Evolutionary conservation across 2,888 invertebrate species (phyloP), one percentile per base, ranked within the genome.

Genomic region (Leptinotarsa juncta): DNA sequence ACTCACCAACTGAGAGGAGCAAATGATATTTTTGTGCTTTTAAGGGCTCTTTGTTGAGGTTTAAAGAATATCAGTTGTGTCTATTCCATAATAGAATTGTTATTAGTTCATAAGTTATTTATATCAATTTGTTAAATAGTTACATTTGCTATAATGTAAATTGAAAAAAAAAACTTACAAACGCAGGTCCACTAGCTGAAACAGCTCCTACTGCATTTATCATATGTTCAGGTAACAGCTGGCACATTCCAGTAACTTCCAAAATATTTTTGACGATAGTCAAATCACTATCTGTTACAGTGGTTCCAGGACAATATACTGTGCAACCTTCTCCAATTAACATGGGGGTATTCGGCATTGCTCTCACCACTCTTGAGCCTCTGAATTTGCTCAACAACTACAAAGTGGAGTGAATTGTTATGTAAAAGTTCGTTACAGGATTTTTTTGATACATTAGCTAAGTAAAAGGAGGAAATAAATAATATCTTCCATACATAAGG

Each of bases 321-420:
- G 92, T 92, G 50, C 91, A 91, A 0, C 95, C 95, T 71, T 92
- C 92, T 4, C 94, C 93, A 1, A 96, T 91, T 77, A 92, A 88
- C 89, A 95, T 92, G 2, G 97, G 95, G 1, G 96, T 97, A 87
- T 97, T 98, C 0, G 97, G 97, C 95, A 97, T 96, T 2, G 92
- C 91, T 77, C 95, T 90, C 20, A 95, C 89, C 85, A 96, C 89
- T 89, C 90, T 84, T 3, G 88, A 86, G 2, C 85, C 83, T 72
- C 83, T 76, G 78, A 86, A 86, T 51, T 78, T 78, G 15, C 73
- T 70, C 69, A 84, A 53, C 79, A 83, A 74, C 84, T 84, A 70
- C 67, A 81, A 81, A 67, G 50, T 57, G 14, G 7, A 60, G 18
- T 55, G 32, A 57, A 32, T 32, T 32, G 32, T 32, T 70, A 32